These are phyloP conservation scores for Amphimedon queenslandica DNA, from an alignment of 37 sponge, comb jelly and placozoan species.

Conservation along the genomic window DNA sequence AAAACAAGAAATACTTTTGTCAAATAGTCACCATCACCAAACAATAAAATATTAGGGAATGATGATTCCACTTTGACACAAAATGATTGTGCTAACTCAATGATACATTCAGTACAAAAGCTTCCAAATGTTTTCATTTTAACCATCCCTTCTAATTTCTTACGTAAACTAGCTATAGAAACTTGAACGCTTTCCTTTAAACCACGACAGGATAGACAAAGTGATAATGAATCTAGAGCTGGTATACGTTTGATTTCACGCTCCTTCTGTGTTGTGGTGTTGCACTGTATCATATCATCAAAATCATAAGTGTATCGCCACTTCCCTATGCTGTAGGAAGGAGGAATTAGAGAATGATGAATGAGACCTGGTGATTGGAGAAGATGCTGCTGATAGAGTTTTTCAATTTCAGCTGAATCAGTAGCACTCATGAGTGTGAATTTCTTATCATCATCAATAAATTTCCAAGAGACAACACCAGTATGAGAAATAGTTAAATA, in stretches of 20 bases:
- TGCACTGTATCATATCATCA: constrained; percentile 3
- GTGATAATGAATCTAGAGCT: not conserved
- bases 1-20: not conserved
- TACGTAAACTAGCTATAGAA: too few relatives aligned
- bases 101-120: not conserved
- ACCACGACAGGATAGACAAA: too few relatives aligned
- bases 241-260: constrained; percentile 1
- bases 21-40: not conserved
- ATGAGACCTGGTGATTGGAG: not conserved
- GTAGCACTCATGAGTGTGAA: not conserved
- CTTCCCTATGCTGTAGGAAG: too few relatives aligned
- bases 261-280: not conserved
- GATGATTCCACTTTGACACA: not conserved
- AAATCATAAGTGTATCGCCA: constrained; percentile 16
- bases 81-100: not conserved
- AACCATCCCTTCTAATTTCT: too few relatives aligned
- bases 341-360: too few relatives aligned
- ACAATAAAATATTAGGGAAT: not conserved
- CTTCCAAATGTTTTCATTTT: too few relatives aligned
- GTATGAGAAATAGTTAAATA: too few relatives aligned
- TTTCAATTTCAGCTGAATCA: constrained; percentile 7
- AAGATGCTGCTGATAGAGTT: not conserved
- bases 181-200: too few relatives aligned
- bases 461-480: too few relatives aligned
- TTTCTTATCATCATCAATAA: not conserved